Conservation (phyloP, 2,888 invertebrate genomes). For the Athripsodes cinereus region DNA sequence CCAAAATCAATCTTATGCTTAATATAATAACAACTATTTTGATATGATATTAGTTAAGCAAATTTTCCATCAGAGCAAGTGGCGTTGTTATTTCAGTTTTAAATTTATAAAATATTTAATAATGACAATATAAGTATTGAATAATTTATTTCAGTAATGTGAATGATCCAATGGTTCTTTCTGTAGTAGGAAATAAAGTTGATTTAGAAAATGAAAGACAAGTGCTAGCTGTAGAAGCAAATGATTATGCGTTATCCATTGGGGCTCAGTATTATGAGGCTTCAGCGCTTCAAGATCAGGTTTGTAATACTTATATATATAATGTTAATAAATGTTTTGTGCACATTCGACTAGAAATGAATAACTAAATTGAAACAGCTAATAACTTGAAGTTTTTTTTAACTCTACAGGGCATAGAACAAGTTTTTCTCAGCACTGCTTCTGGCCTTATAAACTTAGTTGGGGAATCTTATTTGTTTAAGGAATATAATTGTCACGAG, state of each 20-base stretch:
- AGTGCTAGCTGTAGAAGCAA: conserved; percentile 62
- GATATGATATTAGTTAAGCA: no score
- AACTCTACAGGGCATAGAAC: conserved; percentile 61
- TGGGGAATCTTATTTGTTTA: conserved; percentile 47
- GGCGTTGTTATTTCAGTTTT: no score
- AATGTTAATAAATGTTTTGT: not conserved
- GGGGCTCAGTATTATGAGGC: conserved; percentile 82
- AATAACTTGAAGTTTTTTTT: no score
- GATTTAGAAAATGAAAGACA: conserved; percentile 63
- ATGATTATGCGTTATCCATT: conserved; percentile 70
- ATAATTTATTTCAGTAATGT: conserved; percentile 54
- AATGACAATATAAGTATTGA: not conserved
- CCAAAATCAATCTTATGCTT: no score
- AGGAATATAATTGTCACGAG: conserved; percentile 51
- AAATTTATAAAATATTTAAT: no score
- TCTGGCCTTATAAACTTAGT: conserved; percentile 54
- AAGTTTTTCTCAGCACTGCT: conserved; percentile 65
- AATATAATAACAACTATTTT: no score
- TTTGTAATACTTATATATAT: conserved; percentile 29
- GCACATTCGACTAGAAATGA: no score
- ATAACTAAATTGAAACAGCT: no score
- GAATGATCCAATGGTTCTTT: conserved; percentile 70
- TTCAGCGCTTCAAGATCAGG: conserved; percentile 72
- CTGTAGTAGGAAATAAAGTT: conserved; percentile 80
- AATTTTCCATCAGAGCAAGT: no score